Conservation (phyloP, 2,888 invertebrate species). For the Metellina segmentata region DNA sequence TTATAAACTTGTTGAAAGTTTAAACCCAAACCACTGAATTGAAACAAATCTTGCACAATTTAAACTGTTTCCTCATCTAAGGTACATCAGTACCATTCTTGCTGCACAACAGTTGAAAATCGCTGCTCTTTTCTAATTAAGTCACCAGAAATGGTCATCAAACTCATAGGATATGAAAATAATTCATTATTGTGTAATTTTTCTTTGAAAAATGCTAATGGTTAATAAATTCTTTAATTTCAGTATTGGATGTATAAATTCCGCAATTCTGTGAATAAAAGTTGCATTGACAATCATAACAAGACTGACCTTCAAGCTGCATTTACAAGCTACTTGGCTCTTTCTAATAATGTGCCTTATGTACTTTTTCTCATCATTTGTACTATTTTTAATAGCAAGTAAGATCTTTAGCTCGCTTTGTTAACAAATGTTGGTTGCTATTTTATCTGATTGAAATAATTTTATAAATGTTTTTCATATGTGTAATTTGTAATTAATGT, state of each 20-base stretch:
- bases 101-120: too few species aligned
- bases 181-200: too few species aligned
- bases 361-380: slow-evolving; percentile 91
- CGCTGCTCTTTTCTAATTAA: too few species aligned
- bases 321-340: slow-evolving; percentile 81
- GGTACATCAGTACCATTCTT: too few species aligned
- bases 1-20: too few species aligned
- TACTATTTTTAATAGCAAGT: slow-evolving; percentile 84
- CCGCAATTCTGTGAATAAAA: slow-evolving; percentile 83
- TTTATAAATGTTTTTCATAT: slow-evolving; percentile 2
- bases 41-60: too few species aligned
- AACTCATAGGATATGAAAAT: too few species aligned
- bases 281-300: slow-evolving; percentile 81
- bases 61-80: too few species aligned
- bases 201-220: background rate
- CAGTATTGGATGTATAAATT: slow-evolving; percentile 98
- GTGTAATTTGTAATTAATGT: background rate
- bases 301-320: slow-evolving; percentile 80
- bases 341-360: slow-evolving; percentile 85
- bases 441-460: background rate
- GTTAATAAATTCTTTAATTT: slow-evolving; percentile 80
- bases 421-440: background rate
- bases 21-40: too few species aligned
- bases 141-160: too few species aligned
- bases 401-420: background rate